phyloP scores from a whole-genome alignment of 2,113 vertebrate species.

The Nibea coibor region DNA sequence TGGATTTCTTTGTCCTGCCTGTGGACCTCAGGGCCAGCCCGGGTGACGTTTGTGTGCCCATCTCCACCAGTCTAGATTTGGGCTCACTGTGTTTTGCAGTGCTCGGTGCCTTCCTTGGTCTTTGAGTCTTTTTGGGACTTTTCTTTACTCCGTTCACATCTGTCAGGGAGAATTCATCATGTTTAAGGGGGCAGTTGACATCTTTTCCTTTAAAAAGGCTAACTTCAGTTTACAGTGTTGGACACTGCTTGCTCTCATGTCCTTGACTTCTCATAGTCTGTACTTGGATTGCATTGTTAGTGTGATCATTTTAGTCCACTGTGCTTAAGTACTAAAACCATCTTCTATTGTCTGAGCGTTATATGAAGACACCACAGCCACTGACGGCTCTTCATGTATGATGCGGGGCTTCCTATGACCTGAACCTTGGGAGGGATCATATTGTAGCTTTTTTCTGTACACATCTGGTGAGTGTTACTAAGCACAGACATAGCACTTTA shows the following conservation, averaged over 20 bases:
- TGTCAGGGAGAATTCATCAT: constrained; percentile 29
- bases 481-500: no score
- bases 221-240: background rate
- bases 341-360: no score
- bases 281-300: no score
- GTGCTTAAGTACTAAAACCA: no score
- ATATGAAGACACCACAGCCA: no score
- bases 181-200: background rate
- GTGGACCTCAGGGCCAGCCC: constrained; percentile 40
- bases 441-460: no score
- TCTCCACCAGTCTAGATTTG: constrained; percentile 43
- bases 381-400: no score
- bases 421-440: no score
- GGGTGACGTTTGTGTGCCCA: constrained; percentile 63
- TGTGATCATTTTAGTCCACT: no score
- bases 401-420: no score
- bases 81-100: background rate
- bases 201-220: background rate
- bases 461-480: no score
- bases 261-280: background rate
- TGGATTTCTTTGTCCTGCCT: constrained; percentile 59
- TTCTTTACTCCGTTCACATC: constrained; percentile 66
- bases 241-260: background rate
- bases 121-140: constrained; percentile 27
- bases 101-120: constrained; percentile 24